phyloP scores from a whole-genome alignment of 2,113 vertebrate species.

The Notothenia coriiceps region DNA sequence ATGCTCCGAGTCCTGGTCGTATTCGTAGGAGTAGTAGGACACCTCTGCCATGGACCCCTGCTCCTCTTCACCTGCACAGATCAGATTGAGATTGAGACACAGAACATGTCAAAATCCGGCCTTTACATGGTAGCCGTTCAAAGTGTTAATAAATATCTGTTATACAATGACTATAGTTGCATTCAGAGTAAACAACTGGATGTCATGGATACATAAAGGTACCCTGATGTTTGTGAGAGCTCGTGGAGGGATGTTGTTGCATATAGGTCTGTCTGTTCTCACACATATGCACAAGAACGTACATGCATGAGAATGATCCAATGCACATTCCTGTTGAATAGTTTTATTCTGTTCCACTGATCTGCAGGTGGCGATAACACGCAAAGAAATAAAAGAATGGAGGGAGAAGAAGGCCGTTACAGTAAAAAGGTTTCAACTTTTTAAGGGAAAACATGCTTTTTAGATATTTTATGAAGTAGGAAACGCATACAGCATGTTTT shows the following conservation, averaged over 20 bases:
- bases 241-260: neutral
- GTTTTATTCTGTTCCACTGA: neutral
- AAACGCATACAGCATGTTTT: neutral
- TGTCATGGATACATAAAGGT: neutral
- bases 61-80: conserved; percentile 83
- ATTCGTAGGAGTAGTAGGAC: conserved; percentile 92
- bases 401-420: neutral
- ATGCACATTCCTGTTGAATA: neutral
- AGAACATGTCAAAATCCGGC: neutral
- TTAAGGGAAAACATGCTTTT: neutral
- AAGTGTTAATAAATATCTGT: neutral
- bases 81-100: neutral
- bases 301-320: neutral
- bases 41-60: conserved; percentile 85
- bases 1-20: conserved; percentile 85
- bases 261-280: neutral
- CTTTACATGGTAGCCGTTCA: neutral
- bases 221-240: neutral
- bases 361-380: neutral
- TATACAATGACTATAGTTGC: neutral
- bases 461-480: neutral
- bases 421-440: neutral
- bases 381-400: neutral
- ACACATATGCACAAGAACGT: neutral
- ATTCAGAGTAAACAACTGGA: neutral